Conservation (phyloP, 2,888 invertebrate genomes). For the Acrocyrtus sp. region DNA sequence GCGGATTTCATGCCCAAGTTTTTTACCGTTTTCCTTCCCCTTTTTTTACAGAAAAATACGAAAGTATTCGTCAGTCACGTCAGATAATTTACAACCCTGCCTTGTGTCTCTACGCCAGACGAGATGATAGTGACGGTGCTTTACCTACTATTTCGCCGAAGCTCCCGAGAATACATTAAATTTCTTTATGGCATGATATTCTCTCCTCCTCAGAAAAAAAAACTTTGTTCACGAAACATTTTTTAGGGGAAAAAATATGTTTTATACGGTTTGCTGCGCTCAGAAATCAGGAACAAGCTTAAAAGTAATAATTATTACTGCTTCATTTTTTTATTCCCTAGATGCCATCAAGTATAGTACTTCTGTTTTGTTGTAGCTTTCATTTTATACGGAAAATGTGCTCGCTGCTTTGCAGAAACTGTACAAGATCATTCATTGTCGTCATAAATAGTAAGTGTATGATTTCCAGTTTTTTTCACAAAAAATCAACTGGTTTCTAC, state of each 20-base stretch:
- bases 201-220: conserved; percentile 25
- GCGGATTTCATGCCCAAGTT: conserved; percentile 40
- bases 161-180: conserved; percentile 38
- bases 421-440: too few species aligned
- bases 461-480: conserved; percentile 51
- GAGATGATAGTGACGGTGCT: too few species aligned
- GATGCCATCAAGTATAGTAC: too few species aligned
- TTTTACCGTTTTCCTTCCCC: conserved; percentile 52
- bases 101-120: conserved; percentile 19
- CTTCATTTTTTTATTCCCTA: conserved; percentile 41
- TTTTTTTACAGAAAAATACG: conserved; percentile 28
- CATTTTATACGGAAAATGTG: too few species aligned
- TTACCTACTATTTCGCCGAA: not conserved
- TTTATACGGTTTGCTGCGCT: conserved; percentile 41
- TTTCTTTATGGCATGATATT: conserved; percentile 35
- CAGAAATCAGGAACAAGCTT: conserved; percentile 53
- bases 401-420: too few species aligned
- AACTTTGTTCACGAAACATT: conserved; percentile 54
- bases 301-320: conserved; percentile 50
- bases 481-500: conserved; percentile 51
- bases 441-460: conserved; percentile 33
- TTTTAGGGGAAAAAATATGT: conserved; percentile 47
- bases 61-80: conserved; percentile 48
- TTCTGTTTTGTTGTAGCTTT: conserved; percentile 18
- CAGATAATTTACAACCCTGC: conserved; percentile 51